These are phyloP conservation scores for Xylocampa areola DNA, from an alignment of 2,888 invertebrate genomes.

Conservation along the genomic window DNA sequence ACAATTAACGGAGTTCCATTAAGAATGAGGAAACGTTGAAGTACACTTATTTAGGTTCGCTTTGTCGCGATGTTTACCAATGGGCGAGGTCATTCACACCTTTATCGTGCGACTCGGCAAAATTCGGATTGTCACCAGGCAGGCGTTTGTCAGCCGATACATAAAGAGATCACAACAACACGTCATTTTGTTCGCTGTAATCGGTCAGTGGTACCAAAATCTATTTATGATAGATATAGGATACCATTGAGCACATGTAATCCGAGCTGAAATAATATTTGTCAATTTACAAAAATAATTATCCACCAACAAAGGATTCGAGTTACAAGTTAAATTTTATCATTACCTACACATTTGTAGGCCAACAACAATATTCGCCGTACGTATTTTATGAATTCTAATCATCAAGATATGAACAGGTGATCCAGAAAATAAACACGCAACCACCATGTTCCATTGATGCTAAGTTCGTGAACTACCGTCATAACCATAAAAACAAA, in stretches of 20 bases:
- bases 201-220: slow-evolving; percentile 48
- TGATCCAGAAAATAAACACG: slow-evolving; percentile 44
- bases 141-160: slow-evolving; percentile 44
- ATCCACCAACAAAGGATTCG: slow-evolving; percentile 5
- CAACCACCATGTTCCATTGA: slow-evolving; percentile 23
- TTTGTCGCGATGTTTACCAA: slow-evolving; percentile 70
- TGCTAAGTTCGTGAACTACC: slow-evolving; percentile 40
- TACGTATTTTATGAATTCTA: slow-evolving; percentile 29
- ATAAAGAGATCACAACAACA: slow-evolving; percentile 53
- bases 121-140: slow-evolving; percentile 61
- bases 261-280: neutral
- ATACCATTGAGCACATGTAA: slow-evolving; percentile 8
- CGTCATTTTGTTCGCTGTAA: slow-evolving; percentile 43
- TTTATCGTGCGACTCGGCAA: slow-evolving; percentile 74
- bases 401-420: slow-evolving; percentile 31
- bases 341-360: slow-evolving; percentile 29
- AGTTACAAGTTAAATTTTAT: slow-evolving; percentile 14
- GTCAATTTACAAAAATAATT: slow-evolving; percentile 1
- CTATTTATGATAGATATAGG: neutral
- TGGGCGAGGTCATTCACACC: slow-evolving; percentile 78
- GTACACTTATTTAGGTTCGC: slow-evolving; percentile 65
- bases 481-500: slow-evolving; percentile 53
- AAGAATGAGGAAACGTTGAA: slow-evolving; percentile 48
- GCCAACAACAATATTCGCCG: slow-evolving; percentile 19
- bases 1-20: slow-evolving; percentile 48